Base-by-base conservation (phyloP, 2,888 invertebrate species). In the Gisinianus flammeolus region DNA sequence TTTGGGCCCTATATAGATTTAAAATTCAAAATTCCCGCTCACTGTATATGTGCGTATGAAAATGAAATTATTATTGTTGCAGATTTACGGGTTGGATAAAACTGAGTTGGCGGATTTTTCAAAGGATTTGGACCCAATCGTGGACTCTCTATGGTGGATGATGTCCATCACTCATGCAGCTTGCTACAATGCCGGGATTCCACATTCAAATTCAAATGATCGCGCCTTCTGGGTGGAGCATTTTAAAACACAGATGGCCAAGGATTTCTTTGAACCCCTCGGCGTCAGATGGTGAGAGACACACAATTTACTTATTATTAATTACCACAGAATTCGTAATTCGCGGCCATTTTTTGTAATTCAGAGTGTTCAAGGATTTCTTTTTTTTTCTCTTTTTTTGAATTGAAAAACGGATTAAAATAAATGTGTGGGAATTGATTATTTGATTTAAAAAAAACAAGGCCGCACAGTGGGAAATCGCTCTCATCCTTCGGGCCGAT, bases 201-300 rank as follows among this genome's bases (percentile, higher is more conserved):
- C 58, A 6, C 6, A 19, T 6, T 6, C 5, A n/a, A 58, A n/a
- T 6, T n/a, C 22, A 24, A 58, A 58, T 24, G 24, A 58, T 6
- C 35, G 35, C 5, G 6, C 58, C 24, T 24, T 24, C 6, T 58
- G 58, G 58, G 4, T 24, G 8, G 5, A 5, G 6, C 58, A 58
- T 58, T 58, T 58, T 19, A 58, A 58, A 58, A 24, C 58, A 6
- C 22, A n/a, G 6, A 58, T 58, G 58, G 24, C 24, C 22, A 58
- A 58, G 58, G 58, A 58, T 58, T 58, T 58, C 19, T 58, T 58
- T 58, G 58, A 58, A 24, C 58, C 58, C n/a, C n/a, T 58, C n/a
- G n/a, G n/a, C 6, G n/a, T 6, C 24, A n/a, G 58, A n/a, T 58
- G 58, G 58, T 58, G 19, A 10, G 58, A 58, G 6, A 58, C 19